Percentiles rank a stretch among this genome's conserved stretches.
phyloP scores from a whole-genome alignment of 2,113 vertebrate species.

The Peromyscus leucopus region DNA sequence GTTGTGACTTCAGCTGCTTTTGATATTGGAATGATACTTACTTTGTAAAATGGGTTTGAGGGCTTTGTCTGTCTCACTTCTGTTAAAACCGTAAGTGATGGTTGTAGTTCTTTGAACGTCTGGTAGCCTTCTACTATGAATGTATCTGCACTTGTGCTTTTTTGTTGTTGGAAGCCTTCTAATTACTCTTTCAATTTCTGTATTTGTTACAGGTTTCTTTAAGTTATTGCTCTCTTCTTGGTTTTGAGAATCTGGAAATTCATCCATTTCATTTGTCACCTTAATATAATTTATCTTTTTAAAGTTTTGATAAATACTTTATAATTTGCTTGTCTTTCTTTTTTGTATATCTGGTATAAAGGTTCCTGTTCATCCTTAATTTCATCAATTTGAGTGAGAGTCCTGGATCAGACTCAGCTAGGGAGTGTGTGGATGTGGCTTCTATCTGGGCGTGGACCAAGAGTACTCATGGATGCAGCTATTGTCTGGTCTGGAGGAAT shows the following conservation, averaged over 20 bases:
- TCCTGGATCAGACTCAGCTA: neutral
- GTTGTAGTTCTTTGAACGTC: neutral
- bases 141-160: neutral
- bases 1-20: neutral
- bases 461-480: neutral
- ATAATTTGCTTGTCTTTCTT: neutral
- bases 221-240: neutral
- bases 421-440: neutral
- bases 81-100: too few relatives aligned
- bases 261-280: neutral
- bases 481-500: neutral
- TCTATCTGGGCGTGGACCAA: neutral
- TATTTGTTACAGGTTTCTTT: neutral
- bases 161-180: neutral
- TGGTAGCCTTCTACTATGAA: neutral
- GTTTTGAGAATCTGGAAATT: neutral
- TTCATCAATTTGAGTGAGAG: neutral
- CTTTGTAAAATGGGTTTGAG: neutral
- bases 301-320: neutral
- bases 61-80: neutral
- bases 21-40: neutral
- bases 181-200: neutral
- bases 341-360: neutral
- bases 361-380: neutral
- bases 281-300: neutral